phyloP scores from a whole-genome alignment of 2,797 vertebrate genomes.

The Sorex maritimensis region DNA sequence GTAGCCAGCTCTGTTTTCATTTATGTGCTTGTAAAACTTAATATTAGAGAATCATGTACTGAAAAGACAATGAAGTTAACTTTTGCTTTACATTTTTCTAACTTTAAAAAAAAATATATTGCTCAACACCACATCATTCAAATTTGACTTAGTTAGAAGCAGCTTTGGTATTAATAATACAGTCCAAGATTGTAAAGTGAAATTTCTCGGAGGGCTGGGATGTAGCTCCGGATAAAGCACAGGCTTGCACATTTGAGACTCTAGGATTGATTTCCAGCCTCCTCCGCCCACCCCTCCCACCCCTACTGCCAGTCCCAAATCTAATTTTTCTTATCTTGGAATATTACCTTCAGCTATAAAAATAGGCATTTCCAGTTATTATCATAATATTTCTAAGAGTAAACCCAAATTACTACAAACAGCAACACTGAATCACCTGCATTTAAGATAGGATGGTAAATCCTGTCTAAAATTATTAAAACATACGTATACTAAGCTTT shows the following conservation, averaged over 20 bases:
- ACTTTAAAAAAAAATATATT: not conserved
- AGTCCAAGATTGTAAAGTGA: not conserved
- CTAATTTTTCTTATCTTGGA: slow-evolving; percentile 4
- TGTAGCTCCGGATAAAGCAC: not conserved
- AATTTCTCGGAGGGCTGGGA: not conserved
- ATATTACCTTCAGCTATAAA: slow-evolving; percentile 48
- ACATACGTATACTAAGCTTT: not conserved
- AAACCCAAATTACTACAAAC: not conserved
- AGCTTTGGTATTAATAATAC: not conserved
- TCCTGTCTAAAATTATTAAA: not conserved
- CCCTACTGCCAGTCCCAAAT: not conserved
- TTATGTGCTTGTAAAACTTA: slow-evolving; percentile 50
- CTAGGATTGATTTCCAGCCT: not conserved
- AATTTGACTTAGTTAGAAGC: slow-evolving; percentile 21
- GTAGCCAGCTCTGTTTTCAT: slow-evolving; percentile 29
- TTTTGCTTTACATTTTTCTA: not conserved
- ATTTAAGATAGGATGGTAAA: not conserved
- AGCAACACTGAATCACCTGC: not conserved
- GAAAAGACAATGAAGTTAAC: not conserved
- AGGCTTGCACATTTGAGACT: not conserved
- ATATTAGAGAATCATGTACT: not conserved
- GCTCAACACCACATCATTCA: slow-evolving; percentile 31
- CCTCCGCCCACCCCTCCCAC: no score
- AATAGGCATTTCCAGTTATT: slow-evolving; percentile 51
- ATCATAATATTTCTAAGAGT: not conserved